Base-by-base conservation (phyloP, 2,888 invertebrate species). In the Neuroscelio doddi region DNA sequence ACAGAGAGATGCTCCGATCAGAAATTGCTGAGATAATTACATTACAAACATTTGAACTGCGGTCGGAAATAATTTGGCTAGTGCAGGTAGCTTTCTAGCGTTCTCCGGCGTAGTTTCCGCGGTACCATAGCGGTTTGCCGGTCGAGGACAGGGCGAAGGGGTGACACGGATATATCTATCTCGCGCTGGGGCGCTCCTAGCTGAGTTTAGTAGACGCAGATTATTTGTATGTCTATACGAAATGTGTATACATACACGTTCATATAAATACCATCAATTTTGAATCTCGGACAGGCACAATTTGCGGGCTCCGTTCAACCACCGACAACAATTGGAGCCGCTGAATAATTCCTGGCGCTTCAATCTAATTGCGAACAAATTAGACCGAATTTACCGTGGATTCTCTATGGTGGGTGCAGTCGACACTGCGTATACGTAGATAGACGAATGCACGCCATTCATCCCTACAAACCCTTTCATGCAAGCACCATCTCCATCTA, bases 301-400 rank as follows among this genome's bases (percentile, higher is more conserved):
- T 76, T 75, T 72, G 71, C 75, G 76, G 78, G 76, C 74, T 76
- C 73, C 76, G 77, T 75, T 75, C 74, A 76, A 81, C 80, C 81
- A 71, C 80, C 77, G 80, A 81, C 77, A 80, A 81, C 80, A 80
- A 80, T 80, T 81, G 79, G 72, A 78, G 75, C 77, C 79, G 75
- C 79, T 79, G 80, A 80, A 81, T 81, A 81, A 81, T 81, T 81
- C 80, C 79, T 75, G 74, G 74, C 81, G 77, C 76, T 81, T 79
- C 80, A 77, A 81, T 81, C 81, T 81, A 79, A 81, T 80, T 81
- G 77, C 79, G 78, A 80, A 81, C 80, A 80, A 81, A 81, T 81
- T 81, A 79, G 79, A 80, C 73, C 75, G 77, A 79, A 81, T 81
- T 81, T 81, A 77, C 77, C 56, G 56, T 45, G 53, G 53, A 52